phyloP scores from a whole-genome alignment of 2,797 vertebrate species.

The Microcaecilia unicolor region DNA sequence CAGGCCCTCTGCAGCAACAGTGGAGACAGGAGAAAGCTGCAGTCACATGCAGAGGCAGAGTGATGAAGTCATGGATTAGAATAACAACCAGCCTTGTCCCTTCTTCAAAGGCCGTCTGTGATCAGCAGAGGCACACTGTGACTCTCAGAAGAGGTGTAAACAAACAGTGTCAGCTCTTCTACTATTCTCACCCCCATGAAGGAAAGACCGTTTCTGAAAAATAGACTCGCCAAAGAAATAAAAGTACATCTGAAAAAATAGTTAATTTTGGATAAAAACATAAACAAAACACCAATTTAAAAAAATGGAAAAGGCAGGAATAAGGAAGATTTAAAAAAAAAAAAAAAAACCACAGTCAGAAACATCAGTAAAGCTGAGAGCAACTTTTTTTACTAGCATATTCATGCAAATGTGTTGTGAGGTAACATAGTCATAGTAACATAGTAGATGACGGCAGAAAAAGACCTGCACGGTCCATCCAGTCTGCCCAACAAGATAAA shows the following conservation, averaged over 20 bases:
- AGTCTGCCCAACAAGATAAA: no score
- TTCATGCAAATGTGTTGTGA: no score
- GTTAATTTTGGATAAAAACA: conserved; percentile 11
- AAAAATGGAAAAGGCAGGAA: conserved; percentile 9
- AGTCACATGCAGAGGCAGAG: conserved; percentile 33
- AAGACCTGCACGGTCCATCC: no score
- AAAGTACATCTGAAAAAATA: conserved; percentile 2
- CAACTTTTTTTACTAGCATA: no score
- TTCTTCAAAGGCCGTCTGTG: conserved; percentile 43
- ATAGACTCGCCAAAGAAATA: conserved; percentile 23
- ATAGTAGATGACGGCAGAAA: no score
- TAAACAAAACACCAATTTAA: no score
- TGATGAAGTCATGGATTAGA: conserved; percentile 42
- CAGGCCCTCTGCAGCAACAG: conserved; percentile 13
- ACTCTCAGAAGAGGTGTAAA: conserved; percentile 33
- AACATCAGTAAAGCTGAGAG: no score
- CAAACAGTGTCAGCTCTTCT: conserved; percentile 21
- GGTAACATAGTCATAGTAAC: no score
- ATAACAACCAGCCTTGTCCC: conserved; percentile 30
- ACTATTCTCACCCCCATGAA: conserved; percentile 29
- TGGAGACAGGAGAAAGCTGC: conserved; percentile 30
- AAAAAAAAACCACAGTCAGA: conserved; percentile 3
- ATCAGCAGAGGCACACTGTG: conserved; percentile 30
- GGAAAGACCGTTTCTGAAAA: conserved; percentile 22
- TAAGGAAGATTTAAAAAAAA: no score